Conservation (phyloP, 2,797 vertebrate species). For the Philypnodon macrostomus region DNA sequence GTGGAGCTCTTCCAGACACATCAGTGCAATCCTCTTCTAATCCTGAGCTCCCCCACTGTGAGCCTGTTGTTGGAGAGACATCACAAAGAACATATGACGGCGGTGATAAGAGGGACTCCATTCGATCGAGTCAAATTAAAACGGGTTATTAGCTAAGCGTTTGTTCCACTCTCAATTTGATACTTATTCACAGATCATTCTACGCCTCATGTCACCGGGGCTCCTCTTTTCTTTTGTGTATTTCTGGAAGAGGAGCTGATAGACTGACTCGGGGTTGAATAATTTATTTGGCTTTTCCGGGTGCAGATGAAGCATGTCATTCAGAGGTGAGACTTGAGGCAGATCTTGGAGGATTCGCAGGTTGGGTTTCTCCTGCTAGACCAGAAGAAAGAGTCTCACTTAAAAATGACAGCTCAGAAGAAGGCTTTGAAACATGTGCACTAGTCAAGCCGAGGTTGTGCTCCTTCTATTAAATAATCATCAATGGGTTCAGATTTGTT, state of each 20-base stretch:
- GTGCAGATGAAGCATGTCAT: constrained; percentile 44
- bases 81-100: constrained; percentile 64
- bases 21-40: constrained; percentile 64
- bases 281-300: constrained; percentile 48
- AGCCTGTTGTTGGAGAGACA: constrained; percentile 62
- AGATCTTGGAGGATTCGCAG: constrained; percentile 40
- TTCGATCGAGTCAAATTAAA: constrained; percentile 55
- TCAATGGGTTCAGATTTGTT: not conserved
- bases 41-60: constrained; percentile 58
- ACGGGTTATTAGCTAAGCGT: constrained; percentile 55
- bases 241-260: constrained; percentile 36
- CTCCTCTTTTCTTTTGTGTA: constrained; percentile 18
- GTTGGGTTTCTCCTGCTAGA: constrained; percentile 32
- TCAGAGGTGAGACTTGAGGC: constrained; percentile 58
- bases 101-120: constrained; percentile 60
- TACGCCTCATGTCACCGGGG: constrained; percentile 36
- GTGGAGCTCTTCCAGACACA: constrained; percentile 44
- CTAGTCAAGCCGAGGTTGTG: constrained; percentile 14
- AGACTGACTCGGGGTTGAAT: constrained; percentile 48
- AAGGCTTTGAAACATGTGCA: constrained; percentile 26
- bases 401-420: constrained; percentile 12
- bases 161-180: constrained; percentile 36
- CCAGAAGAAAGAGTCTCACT: constrained; percentile 21
- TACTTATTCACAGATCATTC: constrained; percentile 37
- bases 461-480: constrained; percentile 30